A percentile compares a stretch with the other conserved stretches of the same genome.
These are phyloP conservation scores for Psittacula echo DNA, from an alignment of 2,797 vertebrate species.

Conservation along the genomic window DNA sequence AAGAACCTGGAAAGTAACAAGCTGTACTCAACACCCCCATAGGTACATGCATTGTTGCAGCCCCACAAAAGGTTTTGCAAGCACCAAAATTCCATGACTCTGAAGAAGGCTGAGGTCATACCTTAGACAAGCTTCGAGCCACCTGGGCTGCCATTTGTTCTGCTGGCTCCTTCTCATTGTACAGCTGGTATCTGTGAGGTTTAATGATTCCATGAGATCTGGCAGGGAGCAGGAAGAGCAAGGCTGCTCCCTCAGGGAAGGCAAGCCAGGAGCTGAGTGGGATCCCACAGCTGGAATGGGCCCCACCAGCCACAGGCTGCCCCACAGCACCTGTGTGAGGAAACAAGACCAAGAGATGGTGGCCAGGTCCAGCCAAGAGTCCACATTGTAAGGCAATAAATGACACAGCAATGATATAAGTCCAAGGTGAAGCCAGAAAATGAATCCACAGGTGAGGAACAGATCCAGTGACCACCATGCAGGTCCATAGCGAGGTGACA, in stretches of 20 bases:
- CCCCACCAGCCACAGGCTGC: not conserved
- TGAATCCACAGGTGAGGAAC: not conserved
- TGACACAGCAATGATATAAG: not conserved
- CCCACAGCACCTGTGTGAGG: not conserved
- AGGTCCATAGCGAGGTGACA: not conserved
- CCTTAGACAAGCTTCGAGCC: not conserved
- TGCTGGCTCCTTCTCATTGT: not conserved
- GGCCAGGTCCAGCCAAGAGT: not conserved
- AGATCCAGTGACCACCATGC: not conserved
- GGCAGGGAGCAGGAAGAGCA: not conserved
- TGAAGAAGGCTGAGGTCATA: not conserved
- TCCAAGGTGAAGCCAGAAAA: not conserved
- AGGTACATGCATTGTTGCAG: not conserved
- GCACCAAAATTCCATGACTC: not conserved
- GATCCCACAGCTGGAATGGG: accelerated
- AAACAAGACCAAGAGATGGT: not conserved
- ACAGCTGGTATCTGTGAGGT: not conserved
- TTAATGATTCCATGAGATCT: not conserved
- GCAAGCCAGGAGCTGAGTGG: not conserved
- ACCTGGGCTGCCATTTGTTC: not conserved
- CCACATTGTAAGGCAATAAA: not conserved
- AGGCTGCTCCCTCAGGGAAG: not conserved
- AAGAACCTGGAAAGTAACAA: not conserved
- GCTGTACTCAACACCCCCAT: not conserved
- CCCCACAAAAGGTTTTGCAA: not conserved